Conservation (phyloP, 2,797 vertebrate species). For the Emys orbicularis region DNA sequence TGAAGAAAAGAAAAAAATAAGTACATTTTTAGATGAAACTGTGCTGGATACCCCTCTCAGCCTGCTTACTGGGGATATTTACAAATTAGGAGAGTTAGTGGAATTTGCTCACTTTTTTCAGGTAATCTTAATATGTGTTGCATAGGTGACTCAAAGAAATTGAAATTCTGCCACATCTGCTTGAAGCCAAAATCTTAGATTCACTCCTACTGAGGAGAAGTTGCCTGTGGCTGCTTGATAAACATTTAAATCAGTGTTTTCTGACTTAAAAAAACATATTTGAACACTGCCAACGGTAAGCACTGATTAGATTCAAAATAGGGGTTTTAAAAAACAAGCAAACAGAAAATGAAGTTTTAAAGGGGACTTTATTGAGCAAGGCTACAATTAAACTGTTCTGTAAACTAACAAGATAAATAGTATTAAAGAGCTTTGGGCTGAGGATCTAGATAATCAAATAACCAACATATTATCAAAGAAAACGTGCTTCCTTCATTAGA, state of each 20-base stretch:
- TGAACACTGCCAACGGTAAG: background rate
- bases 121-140: background rate
- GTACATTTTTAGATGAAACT: background rate
- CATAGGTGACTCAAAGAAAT: background rate
- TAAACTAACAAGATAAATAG: background rate
- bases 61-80: background rate
- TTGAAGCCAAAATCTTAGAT: background rate
- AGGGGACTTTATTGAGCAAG: background rate
- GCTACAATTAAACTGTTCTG: background rate
- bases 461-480: background rate
- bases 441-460: background rate
- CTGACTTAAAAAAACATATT: background rate
- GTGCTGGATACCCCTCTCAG: background rate
- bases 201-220: fast-evolving
- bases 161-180: background rate
- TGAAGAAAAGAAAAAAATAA: background rate
- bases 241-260: fast-evolving
- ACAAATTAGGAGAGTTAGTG: background rate
- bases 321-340: background rate
- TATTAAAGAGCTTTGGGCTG: background rate
- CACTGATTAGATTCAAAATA: background rate
- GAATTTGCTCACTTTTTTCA: background rate
- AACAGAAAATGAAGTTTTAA: background rate
- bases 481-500: background rate
- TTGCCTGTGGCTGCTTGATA: background rate